Evolutionary conservation across 2,888 invertebrate genomes (phyloP).

Genomic region (Epinotia ramella): DNA sequence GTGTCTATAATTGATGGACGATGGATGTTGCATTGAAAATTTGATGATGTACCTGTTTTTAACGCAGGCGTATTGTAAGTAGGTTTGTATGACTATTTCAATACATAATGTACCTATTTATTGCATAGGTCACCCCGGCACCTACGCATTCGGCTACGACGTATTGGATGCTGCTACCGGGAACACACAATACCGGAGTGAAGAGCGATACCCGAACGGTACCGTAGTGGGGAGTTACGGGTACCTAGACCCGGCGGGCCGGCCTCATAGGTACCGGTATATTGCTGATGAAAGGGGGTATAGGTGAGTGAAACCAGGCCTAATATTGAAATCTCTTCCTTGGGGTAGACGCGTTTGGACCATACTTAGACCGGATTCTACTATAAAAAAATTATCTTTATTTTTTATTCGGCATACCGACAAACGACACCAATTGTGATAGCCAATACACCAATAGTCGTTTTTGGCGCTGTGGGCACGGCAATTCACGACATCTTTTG

Average conservation of each 20-base stretch:
- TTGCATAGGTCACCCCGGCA: conserved; percentile 79
- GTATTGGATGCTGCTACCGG: conserved; percentile 86
- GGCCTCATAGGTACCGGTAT: conserved; percentile 86
- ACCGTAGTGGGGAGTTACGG: conserved; percentile 91
- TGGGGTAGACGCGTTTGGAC: not conserved
- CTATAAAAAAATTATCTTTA: not conserved
- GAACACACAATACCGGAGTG: conserved; percentile 89
- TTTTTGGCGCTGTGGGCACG: too few relatives aligned
- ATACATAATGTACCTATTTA: not conserved
- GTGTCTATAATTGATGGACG: too few relatives aligned
- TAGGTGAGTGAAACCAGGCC: conserved; percentile 73
- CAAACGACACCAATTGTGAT: too few relatives aligned
- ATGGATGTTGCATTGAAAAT: too few relatives aligned
- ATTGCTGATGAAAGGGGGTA: conserved; percentile 88
- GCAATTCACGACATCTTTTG: too few relatives aligned
- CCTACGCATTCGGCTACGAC: conserved; percentile 91
- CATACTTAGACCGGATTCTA: too few relatives aligned
- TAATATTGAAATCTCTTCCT: too few relatives aligned
- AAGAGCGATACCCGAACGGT: conserved; percentile 89
- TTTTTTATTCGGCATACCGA: too few relatives aligned
- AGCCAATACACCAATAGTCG: too few relatives aligned
- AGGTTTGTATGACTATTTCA: too few relatives aligned
- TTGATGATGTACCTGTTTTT: too few relatives aligned
- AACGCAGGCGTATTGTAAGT: too few relatives aligned
- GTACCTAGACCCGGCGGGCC: conserved; percentile 87